Conservation (phyloP, 2,113 vertebrate species). For the Microcebus lehilahytsara region DNA sequence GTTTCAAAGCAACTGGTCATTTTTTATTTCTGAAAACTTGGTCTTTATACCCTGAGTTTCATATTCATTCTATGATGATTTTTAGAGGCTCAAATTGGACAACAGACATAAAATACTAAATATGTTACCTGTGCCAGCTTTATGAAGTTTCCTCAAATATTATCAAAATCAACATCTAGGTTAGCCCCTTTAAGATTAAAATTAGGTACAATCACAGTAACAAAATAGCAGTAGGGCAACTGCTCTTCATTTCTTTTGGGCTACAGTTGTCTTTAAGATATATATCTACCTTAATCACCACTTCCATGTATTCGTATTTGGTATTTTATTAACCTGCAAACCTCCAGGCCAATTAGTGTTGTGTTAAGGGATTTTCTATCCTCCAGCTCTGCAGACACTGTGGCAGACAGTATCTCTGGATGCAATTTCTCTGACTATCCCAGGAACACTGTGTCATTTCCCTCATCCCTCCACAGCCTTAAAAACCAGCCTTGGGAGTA, state of each 20-base stretch:
- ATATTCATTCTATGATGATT: background rate
- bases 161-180: background rate
- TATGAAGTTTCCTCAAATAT: background rate
- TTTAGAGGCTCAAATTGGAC: background rate
- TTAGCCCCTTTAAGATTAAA: background rate
- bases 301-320: rapidly evolving
- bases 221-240: background rate
- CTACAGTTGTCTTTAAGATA: rapidly evolving
- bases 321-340: background rate
- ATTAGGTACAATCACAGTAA: background rate
- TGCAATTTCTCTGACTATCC: background rate
- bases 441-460: rapidly evolving
- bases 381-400: background rate
- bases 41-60: background rate
- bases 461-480: background rate
- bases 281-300: no score
- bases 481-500: background rate
- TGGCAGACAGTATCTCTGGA: background rate
- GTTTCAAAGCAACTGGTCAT: background rate
- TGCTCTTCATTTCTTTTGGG: background rate
- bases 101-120: background rate
- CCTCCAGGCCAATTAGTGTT: no score
- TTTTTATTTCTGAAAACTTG: background rate
- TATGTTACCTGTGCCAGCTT: background rate
- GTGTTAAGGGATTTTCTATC: background rate